These are phyloP conservation scores for Empidonax alnorum DNA, from an alignment of 2,113 vertebrate genomes.

Conservation along the genomic window DNA sequence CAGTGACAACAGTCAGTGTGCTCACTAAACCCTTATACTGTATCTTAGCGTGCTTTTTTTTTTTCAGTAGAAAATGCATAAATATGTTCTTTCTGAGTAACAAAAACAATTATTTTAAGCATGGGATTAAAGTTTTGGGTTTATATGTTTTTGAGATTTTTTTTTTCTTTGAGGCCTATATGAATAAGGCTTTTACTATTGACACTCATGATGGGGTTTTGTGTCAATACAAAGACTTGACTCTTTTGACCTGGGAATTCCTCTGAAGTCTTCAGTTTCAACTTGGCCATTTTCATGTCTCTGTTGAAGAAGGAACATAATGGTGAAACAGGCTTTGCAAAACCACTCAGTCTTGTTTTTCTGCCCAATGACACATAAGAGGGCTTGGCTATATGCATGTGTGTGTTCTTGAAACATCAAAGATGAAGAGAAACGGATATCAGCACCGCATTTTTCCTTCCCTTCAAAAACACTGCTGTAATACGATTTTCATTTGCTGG, in stretches of 20 bases:
- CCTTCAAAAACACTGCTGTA: background rate
- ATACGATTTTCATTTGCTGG: background rate
- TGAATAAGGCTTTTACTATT: background rate
- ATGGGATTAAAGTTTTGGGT: background rate
- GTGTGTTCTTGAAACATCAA: background rate
- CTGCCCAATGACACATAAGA: background rate
- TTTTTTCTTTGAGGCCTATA: background rate
- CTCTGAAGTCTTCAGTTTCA: conserved; percentile 3
- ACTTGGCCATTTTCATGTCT: conserved; percentile 4
- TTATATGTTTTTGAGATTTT: background rate
- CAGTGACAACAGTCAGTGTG: background rate
- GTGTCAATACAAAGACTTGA: background rate
- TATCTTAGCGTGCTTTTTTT: background rate
- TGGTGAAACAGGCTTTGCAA: conserved; percentile 19
- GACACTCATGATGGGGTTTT: background rate
- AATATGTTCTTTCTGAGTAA: background rate
- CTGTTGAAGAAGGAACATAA: background rate
- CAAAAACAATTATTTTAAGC: background rate
- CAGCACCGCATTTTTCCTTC: background rate
- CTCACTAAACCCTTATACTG: background rate
- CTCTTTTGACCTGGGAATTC: background rate
- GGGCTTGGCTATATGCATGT: background rate
- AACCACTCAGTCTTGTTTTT: conserved; percentile 3
- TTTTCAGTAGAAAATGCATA: background rate
- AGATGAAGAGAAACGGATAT: background rate